phyloP scores from a whole-genome alignment of 1,140 invertebrate species.

The Penaeus vannamei region DNA sequence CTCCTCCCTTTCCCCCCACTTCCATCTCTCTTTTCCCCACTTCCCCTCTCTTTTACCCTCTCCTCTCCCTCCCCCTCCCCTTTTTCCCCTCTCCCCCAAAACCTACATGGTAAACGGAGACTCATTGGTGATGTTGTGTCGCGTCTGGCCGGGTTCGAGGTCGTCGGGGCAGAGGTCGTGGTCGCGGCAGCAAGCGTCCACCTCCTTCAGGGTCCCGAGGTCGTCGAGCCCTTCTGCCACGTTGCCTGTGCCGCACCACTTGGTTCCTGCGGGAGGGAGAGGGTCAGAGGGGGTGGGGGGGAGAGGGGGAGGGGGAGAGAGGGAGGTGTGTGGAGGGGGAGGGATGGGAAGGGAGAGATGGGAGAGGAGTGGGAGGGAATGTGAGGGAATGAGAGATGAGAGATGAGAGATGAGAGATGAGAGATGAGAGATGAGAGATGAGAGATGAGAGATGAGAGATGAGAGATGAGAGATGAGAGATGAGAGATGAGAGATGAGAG shows the following conservation, averaged over 20 bases:
- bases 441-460: too few relatives aligned
- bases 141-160: constrained; percentile 77
- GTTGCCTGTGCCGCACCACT: constrained; percentile 84
- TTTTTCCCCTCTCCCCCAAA: background rate
- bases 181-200: constrained; percentile 87
- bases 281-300: too few relatives aligned
- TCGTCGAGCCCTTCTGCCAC: constrained; percentile 79
- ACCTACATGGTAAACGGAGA: constrained; percentile 78
- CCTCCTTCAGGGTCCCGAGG: constrained; percentile 79
- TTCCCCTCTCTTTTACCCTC: background rate
- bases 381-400: too few relatives aligned
- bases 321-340: too few relatives aligned
- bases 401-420: too few relatives aligned
- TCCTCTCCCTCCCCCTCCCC: background rate
- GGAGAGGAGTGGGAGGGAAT: too few relatives aligned
- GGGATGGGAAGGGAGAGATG: too few relatives aligned
- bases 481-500: too few relatives aligned
- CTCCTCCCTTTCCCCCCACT: background rate
- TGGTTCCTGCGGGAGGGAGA: constrained; percentile 76
- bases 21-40: background rate
- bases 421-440: too few relatives aligned
- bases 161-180: constrained; percentile 85
- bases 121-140: constrained; percentile 79
- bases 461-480: too few relatives aligned
- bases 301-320: too few relatives aligned